These are phyloP conservation scores for Callopanchax toddi DNA, from an alignment of 2,113 vertebrate species.

Conservation along the genomic window DNA sequence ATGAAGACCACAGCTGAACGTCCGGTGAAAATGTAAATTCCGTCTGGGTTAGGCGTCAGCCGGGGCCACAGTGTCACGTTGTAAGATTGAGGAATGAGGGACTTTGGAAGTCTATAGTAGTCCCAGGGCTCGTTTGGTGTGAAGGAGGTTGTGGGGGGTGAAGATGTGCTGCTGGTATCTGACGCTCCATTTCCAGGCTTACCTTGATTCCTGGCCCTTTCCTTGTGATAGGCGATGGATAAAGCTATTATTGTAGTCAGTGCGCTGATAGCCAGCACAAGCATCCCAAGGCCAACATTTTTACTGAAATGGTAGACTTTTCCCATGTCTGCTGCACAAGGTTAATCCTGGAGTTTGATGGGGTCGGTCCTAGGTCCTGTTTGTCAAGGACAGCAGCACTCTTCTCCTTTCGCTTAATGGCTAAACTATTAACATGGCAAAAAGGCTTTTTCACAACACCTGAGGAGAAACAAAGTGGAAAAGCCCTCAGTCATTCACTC, in stretches of 20 bases:
- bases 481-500: constrained; percentile 5
- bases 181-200: not conserved
- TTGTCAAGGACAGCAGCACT: constrained; percentile 19
- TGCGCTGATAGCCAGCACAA: constrained; percentile 73
- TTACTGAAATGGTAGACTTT: constrained; percentile 90
- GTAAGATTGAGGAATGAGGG: constrained; percentile 81
- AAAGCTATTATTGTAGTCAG: constrained; percentile 85
- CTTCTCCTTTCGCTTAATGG: constrained; percentile 49
- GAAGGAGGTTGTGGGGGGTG: not conserved
- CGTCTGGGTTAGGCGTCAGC: constrained; percentile 48
- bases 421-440: constrained; percentile 54
- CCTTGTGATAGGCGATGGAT: constrained; percentile 84
- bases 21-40: constrained; percentile 86
- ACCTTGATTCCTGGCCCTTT: constrained; percentile 73
- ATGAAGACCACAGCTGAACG: constrained; percentile 79
- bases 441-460: constrained; percentile 22
- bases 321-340: constrained; percentile 78
- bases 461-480: constrained; percentile 25
- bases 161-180: not conserved
- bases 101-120: constrained; percentile 81
- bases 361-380: constrained; percentile 20
- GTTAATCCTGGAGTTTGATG: constrained; percentile 9
- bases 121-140: constrained; percentile 79
- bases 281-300: constrained; percentile 72
- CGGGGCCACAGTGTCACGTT: constrained; percentile 83